Evolutionary conservation across 2,113 vertebrate species (phyloP).

Genomic region (Greenwoodochromis staneri): DNA sequence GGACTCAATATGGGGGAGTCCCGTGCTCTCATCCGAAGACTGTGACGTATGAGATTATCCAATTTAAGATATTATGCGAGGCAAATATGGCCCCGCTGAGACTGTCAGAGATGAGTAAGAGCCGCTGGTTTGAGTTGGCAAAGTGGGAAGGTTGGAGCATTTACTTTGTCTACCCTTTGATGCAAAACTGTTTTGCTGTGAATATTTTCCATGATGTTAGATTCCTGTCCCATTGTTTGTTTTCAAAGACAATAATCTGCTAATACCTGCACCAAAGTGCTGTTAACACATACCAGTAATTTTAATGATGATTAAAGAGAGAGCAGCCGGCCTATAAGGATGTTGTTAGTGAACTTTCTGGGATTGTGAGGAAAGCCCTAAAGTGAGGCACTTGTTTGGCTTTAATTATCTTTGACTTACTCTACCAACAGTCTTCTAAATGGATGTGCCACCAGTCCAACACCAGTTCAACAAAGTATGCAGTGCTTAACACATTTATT

Average conservation of each 20-base stretch:
- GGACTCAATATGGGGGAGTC: neutral
- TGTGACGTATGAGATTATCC: slow-evolving; percentile 21
- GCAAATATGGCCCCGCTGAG: neutral
- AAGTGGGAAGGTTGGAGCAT: neutral
- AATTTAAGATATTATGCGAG: slow-evolving; percentile 18
- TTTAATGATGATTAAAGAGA: neutral
- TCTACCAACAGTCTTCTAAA: neutral
- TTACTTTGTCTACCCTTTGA: neutral
- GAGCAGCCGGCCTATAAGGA: neutral
- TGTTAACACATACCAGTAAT: neutral
- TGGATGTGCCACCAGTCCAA: neutral
- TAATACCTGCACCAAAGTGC: neutral
- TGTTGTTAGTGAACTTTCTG: neutral
- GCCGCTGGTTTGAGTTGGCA: neutral
- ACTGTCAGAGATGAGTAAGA: slow-evolving; percentile 1
- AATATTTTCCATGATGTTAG: neutral
- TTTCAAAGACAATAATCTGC: neutral
- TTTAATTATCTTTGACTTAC: slow-evolving; percentile 22
- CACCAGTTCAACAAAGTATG: neutral
- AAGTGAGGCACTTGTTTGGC: neutral
- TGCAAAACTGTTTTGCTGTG: neutral
- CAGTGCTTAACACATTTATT: neutral
- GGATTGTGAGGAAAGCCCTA: neutral
- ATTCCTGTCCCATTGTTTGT: neutral
- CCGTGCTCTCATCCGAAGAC: neutral